Conservation (phyloP, 2,113 vertebrate genomes). For the Ceyx cyanopectus region DNA sequence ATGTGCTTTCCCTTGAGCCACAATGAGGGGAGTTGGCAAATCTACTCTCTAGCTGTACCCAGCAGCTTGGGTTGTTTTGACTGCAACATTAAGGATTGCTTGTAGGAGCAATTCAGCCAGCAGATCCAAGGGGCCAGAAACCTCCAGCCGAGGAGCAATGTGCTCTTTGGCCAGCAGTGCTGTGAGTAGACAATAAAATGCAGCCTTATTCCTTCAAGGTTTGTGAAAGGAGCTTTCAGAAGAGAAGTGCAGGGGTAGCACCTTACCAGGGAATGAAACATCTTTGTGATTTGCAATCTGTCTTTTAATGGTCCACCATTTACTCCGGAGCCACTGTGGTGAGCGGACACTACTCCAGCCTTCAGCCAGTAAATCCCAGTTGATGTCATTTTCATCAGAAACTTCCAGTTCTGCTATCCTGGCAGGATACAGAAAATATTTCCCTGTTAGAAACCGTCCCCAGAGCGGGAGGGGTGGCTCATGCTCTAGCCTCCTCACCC, state of each 20-base stretch:
- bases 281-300: constrained; percentile 98
- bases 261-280: constrained; percentile 90
- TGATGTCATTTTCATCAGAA: constrained; percentile 95
- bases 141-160: background rate
- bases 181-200: background rate
- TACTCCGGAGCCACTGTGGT: constrained; percentile 97
- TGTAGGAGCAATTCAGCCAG: constrained; percentile 11
- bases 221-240: background rate
- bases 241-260: constrained; percentile 1
- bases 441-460: constrained; percentile 40
- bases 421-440: constrained; percentile 61
- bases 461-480: background rate
- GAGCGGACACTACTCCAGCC: constrained; percentile 98
- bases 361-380: constrained; percentile 94
- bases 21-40: background rate
- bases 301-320: constrained; percentile 99
- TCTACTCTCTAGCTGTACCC: background rate
- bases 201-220: background rate
- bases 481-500: background rate
- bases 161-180: background rate
- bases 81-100: background rate
- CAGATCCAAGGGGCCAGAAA: background rate
- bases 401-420: constrained; percentile 95
- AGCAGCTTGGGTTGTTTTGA: background rate
- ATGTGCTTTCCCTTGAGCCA: background rate